Evolutionary conservation across 2,888 invertebrate species (phyloP).

Genomic region (Rhorus exstirpatorius): DNA sequence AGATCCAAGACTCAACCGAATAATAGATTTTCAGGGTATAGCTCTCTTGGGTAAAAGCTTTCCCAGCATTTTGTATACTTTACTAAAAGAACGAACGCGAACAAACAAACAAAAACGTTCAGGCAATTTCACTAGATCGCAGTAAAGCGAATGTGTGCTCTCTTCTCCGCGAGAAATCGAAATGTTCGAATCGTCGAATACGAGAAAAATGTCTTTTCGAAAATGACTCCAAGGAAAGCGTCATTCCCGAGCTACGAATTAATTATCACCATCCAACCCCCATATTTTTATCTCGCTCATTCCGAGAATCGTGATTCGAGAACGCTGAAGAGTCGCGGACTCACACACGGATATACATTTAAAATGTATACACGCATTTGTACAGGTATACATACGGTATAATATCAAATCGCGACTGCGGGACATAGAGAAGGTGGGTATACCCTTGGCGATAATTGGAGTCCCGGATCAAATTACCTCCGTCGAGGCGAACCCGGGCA

Average conservation of each 20-base stretch:
- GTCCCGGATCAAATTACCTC: conserved; percentile 69
- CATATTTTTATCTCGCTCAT: conserved; percentile 29
- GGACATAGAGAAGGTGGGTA: conserved; percentile 60
- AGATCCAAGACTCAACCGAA: background rate
- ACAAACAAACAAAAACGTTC: no score
- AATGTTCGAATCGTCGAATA: background rate
- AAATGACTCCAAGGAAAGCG: no score
- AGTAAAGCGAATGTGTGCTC: no score
- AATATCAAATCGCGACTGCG: conserved; percentile 54
- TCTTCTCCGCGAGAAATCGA: background rate
- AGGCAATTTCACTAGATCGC: no score
- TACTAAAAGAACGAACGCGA: no score
- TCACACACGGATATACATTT: conserved; percentile 45
- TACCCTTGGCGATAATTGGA: conserved; percentile 69
- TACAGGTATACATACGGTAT: conserved; percentile 8
- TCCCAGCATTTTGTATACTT: no score
- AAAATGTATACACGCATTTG: background rate
- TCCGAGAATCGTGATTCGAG: conserved; percentile 48
- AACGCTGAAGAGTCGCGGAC: conserved; percentile 44
- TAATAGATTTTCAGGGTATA: conserved; percentile 4
- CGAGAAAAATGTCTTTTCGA: no score
- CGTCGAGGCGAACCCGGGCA: conserved; percentile 29
- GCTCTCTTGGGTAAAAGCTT: background rate
- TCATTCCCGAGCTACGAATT: background rate
- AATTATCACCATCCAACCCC: conserved; percentile 13